Base-by-base conservation (phyloP, 2,113 vertebrate genomes). In the Heterochromis multidens region DNA sequence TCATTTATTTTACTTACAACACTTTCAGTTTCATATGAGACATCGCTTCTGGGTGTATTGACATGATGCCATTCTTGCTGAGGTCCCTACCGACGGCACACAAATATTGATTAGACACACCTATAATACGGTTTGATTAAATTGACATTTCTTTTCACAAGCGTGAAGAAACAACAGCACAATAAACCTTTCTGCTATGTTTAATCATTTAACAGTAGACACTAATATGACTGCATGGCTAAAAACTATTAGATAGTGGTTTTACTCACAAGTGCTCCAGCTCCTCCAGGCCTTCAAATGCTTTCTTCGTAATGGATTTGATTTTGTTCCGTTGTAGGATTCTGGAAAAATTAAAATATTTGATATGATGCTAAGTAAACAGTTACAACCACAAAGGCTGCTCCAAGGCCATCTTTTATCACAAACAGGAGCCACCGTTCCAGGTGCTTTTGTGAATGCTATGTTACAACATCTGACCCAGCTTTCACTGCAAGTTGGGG, bases 41-140 rank as follows among this genome's bases (percentile, higher is more conserved):
- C 94, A 99, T 96, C 0, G 98, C 96, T 84, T 99, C 98, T 43
- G 96, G 97, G 93, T 99, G 98, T 89, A 99, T 94, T 5, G 99
- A 99, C 97, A 99, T 99, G 93, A 99, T 98, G 67, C 95, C 97
- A 31, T 99, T 99, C 92, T 97, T 97, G 93, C 97, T 97, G 89
- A 99, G 95, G 94, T 99, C 98, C 88, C 99, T 99, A 93, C 1
- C 21, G 46, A 82, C 54, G 29, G 19, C 52, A 87, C 12, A 43
- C 31, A 89, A 84, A 72, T 61, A 62, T 27, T 21, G 19, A 86
- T 88, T 70, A 86, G 56, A 84, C 35, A 81, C 72, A 74, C 57
- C 23, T 79, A n/a, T 1, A 31, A 70, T 60, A 65, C 25, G 59
- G 80, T 70, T 49, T 57, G 37, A 88, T 72, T 40, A 77, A 72